Base-by-base conservation (phyloP, 2,113 vertebrate species). In the Sylvietta virens region DNA sequence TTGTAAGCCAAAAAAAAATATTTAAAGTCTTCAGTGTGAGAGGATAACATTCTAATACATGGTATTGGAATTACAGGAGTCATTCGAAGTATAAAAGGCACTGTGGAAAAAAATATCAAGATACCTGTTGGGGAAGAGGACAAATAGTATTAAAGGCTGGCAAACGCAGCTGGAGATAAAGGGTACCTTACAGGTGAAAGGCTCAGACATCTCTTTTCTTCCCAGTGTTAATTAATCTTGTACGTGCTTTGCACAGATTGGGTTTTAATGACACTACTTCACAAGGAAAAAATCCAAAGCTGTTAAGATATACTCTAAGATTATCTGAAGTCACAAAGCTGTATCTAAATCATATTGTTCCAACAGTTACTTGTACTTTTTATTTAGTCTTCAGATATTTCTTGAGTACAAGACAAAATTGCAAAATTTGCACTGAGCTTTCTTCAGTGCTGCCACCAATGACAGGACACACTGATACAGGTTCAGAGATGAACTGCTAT, bases 91-190 rank as follows among this genome's bases (percentile, higher is more conserved):
- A 66, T 20, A 88, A 86, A 86, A 76, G 72, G 24, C 44, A 66
- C 11, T 0, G 4, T 40, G 42, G 33, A 54, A 81, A 91, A 92
- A 86, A 92, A 21, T 2, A 94, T 13, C 72, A 65, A 84, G 77
- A 51, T 54, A 88, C 6, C 37, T 89, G 44, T 91, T 91, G n/a
- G 33, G 33, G 53, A 92, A 67, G 72, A 84, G 81, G 88, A 90
- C 88, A 97, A 96, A 95, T 50, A 90, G 77, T 44, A 95, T 64
- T 91, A 79, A 94, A 96, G 51, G 64, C 77, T 81, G 65, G 88
- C 69, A 89, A 77, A 93, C 92, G 64, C 96, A 94, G 77, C 92
- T 94, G 94, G 96, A 95, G 76, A 88, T 56, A 88, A 95, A 95
- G 88, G 86, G 61, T 86, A 91, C 23, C 72, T 80, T 56, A 92